Evolutionary conservation across 2,888 invertebrate genomes (phyloP), one percentile per base, ranked within the genome.

Genomic region (Spilosoma lubricipeda): DNA sequence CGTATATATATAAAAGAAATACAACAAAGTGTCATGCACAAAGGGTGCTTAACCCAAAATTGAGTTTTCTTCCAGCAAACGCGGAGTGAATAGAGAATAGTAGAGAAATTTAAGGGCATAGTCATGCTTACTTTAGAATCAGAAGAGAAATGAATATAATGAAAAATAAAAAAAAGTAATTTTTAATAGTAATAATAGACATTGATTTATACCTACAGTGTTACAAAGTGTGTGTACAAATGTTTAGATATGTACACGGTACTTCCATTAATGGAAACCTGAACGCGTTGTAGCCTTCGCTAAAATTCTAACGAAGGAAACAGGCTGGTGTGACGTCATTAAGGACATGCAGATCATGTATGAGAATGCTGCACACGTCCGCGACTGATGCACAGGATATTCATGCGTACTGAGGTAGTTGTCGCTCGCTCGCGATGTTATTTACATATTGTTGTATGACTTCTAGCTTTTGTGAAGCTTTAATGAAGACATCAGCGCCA

Each of bases 331-430:
- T 77, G 69, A 76, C 72, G 75, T 77, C 76, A 72, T 7, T 76
- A 74, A 79, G 71, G 36, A 80, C 48, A 84, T 84, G 81, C 83
- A 78, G 70, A 78, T 75, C 83, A 77, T 72, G 78, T 77, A 76
- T 70, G 66, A 75, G 67, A 36, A 82, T 81, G 75, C 83, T 65
- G 74, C 30, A 70, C 85, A 85, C 85, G 83, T 67, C 9, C 39
- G 48, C 13, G 83, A 85, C 72, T 81, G 78, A 81, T 42, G 69
- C 66, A 77, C 83, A 84, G 83, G 83, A 84, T 83, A 76, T 70
- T 59, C 67, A 67, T 48, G 80, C 73, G 67, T 67, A 65, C 39
- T 71, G 64, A 42, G 75, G 74, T 74, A 74, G 70, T 71, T 63
- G 77, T 81, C 69, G 56, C 33, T 27, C 27, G 56, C 13, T 4